A percentile compares a stretch with the other conserved stretches of the same genome.
These are phyloP conservation scores for Altica lythri DNA, from an alignment of 2,888 invertebrate genomes.

Conservation along the genomic window DNA sequence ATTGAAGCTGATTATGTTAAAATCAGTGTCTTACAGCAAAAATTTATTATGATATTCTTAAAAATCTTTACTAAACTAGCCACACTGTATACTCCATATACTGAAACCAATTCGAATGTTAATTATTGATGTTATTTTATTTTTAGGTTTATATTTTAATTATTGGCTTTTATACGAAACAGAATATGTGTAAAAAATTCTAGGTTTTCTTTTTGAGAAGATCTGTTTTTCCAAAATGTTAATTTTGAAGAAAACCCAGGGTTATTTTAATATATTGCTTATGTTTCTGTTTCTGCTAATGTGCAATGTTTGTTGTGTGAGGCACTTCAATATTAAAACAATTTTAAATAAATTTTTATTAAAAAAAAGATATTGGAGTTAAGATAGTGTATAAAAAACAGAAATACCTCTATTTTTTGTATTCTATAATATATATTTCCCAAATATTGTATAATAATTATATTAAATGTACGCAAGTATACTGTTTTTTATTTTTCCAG, in stretches of 20 bases:
- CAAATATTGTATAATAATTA: constrained; percentile 13
- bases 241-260: constrained; percentile 2
- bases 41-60: constrained; percentile 14
- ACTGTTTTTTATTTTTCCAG: too few species aligned
- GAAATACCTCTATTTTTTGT: constrained; percentile 25
- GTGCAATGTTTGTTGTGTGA: constrained; percentile 24
- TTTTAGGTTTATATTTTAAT: constrained; percentile 15
- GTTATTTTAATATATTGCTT: constrained; percentile 10
- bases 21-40: constrained; percentile 32
- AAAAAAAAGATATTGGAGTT: constrained; percentile 5
- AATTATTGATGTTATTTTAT: constrained; percentile 14
- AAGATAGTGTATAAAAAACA: constrained; percentile 4
- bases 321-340: constrained; percentile 18
- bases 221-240: constrained; percentile 2
- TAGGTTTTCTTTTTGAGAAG: constrained; percentile 2
- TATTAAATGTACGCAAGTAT: constrained; percentile 23
- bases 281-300: constrained; percentile 7
- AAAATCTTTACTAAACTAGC: background rate
- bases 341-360: constrained; percentile 13
- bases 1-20: constrained; percentile 16
- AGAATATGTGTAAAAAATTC: constrained; percentile 5
- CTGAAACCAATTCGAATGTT: constrained; percentile 15
- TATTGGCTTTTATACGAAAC: constrained; percentile 17
- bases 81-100: constrained; percentile 14
- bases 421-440: constrained; percentile 11